phyloP scores from a whole-genome alignment of 2,797 vertebrate genomes.

The Crypturellus tataupa region DNA sequence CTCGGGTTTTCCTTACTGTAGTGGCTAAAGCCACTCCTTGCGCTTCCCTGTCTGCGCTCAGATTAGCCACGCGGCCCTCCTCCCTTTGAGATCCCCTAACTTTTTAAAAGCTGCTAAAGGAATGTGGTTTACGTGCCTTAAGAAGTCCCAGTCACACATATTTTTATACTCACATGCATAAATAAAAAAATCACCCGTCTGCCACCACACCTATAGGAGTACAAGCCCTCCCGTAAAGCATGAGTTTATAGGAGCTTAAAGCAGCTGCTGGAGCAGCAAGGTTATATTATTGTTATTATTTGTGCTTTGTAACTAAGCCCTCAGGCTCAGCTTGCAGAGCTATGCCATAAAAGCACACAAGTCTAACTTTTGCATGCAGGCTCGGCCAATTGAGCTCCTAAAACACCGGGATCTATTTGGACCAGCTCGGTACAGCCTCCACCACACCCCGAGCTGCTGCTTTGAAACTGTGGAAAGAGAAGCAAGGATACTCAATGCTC shows the following conservation, averaged over 20 bases:
- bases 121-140: background rate
- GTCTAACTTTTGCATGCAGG: background rate
- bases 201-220: background rate
- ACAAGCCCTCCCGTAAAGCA: background rate
- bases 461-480: background rate
- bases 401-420: background rate
- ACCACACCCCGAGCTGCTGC: background rate
- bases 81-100: too few species aligned
- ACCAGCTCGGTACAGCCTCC: background rate
- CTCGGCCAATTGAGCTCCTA: background rate
- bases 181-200: fast-evolving
- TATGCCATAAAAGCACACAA: background rate
- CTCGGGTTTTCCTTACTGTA: slow-evolving; percentile 44
- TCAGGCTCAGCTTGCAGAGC: background rate
- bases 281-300: background rate
- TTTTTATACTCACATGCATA: background rate
- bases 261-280: background rate
- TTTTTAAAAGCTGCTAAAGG: background rate
- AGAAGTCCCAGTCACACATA: background rate
- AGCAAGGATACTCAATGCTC: background rate
- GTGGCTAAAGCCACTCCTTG: background rate
- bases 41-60: background rate
- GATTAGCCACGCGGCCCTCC: background rate
- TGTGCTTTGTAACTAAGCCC: background rate
- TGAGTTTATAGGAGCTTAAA: background rate